Evolutionary conservation across 2,888 invertebrate genomes (phyloP), one percentile per base, ranked within the genome.

Genomic region (Pyrochroa serraticornis): DNA sequence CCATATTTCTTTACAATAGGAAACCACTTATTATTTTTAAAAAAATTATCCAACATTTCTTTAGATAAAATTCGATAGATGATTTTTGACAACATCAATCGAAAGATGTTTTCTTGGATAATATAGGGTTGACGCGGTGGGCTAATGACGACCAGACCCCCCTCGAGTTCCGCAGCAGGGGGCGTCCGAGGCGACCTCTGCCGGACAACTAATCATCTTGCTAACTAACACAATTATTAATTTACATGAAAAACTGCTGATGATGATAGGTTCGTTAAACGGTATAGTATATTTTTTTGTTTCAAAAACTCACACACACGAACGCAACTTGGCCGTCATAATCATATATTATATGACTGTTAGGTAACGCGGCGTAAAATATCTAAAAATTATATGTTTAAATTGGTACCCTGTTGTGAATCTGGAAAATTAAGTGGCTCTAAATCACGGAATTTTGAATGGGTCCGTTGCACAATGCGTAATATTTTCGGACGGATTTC

Each of bases 201-300:
- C 65, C 53, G 66, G 64, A 66, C 67, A 71, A 68, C 70, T 69
- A 70, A 71, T 72, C 71, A 68, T 67, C 62, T 63, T 59, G 64
- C 64, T 70, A 68, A 66, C 67, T 70, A 71, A 72, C 70, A 69
- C 68, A 70, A 71, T 71, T 71, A 72, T 69, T 72, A 72, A 72
- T 73, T 71, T 70, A 70, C 68, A 69, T 68, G 65, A 64, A 69
- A 67, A 67, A 67, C 60, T 67, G 58, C 58, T 54, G 61, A 58
- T 56, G 62, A 60, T 66, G 65, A 70, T 70, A 65, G 65, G 64
- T 65, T 68, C 65, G 63, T 64, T 68, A 68, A 63, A 68, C 62
- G 66, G 61, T 56, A 43, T 41, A 55, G 44, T 63, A 52, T 47
- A 22, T 47, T 50, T 35, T 14, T 35, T 57, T 34, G 41, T 41